Base-by-base conservation (phyloP, 2,888 invertebrate genomes). In the Phrixothrix hirtus region DNA sequence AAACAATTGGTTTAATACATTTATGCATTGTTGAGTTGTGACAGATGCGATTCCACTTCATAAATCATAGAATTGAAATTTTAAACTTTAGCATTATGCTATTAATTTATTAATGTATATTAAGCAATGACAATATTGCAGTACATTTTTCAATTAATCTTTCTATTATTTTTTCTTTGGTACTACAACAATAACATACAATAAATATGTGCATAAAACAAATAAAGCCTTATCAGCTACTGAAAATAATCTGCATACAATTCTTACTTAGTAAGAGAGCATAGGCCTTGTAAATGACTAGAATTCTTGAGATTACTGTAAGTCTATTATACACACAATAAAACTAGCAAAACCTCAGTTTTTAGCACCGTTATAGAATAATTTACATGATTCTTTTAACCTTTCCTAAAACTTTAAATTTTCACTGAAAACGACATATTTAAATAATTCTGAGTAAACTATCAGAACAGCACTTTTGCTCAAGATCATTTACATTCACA, bases 201-300 rank as follows among this genome's bases (percentile, higher is more conserved):
- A n/a, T n/a, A n/a, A n/a, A n/a, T n/a, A n/a, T n/a, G n/a, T n/a
- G n/a, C n/a, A n/a, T n/a, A n/a, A n/a, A n/a, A n/a, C n/a, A n/a
- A n/a, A n/a, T n/a, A 16, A 16, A 17, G 10, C 30, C 2, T 13
- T 17, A 26, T 41, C 48, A 26, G 27, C 30, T 32, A 41, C 41
- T 41, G 35, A 41, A 41, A 35, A 34, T 31, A 27, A 25, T 47
- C 17, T 48, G 45, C 45, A 36, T 44, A 46, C 44, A 36, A 49
- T 49, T 37, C 49, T 54, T 54, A 54, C 48, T 39, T 54, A 45
- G 48, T 54, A 49, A 54, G 49, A 54, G 54, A 45, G 54, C 35
- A 41, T 54, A 54, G 49, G 54, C 49, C 54, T 37, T 53, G 36
- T 49, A 43, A 54, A 45, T 54, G 54, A 54, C 54, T 54, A 54